Evolutionary conservation across 2,113 vertebrate species (phyloP), one percentile per base, ranked within the genome.

Genomic region (Plectropomus leopardus): DNA sequence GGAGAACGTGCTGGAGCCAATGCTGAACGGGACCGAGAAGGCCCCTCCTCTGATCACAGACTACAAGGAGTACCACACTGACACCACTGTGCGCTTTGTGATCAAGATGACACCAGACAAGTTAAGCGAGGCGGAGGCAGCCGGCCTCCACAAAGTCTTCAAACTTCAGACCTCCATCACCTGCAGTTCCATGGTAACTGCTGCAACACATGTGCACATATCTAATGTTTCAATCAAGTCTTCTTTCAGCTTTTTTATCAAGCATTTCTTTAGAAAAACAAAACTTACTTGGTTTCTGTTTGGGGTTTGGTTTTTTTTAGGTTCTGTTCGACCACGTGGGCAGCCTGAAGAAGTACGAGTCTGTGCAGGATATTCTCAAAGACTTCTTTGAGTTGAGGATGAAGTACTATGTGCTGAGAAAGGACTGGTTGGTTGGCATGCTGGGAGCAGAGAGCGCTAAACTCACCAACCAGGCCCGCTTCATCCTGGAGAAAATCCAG

Each of bases 401-500:
- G 86, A 97, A 95, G 8, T 99, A 99, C 85, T 99, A 98, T 7
- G 48, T 16, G 17, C 89, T 99, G 92, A 96, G 98, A 70, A 99
- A 99, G 92, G 98, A 98, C 57, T 99, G 98, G 98, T 89, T 99
- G 26, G 26, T 91, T 3, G 98, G 98, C 63, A 97, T 99, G 96
- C 91, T 99, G 63, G 94, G 95, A 4, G 97, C 98, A 0, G 98
- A 99, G 85, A 95, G 95, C 45, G 87, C 96, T 24, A 98, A 95
- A 82, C 95, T 99, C 75, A 96, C 94, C 92, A 99, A 98, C 93
- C 98, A 99, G 93, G 98, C 98, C 50, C 97, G 98, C 19, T 99
- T 99, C 95, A 99, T 99, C 90, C 93, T 99, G 91, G 98, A 99
- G 94, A 99, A 99, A 92, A 98, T 99, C 82, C 87, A 98, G 57